phyloP scores from a whole-genome alignment of 2,797 vertebrate genomes.

The Coracias cyanogaster region DNA sequence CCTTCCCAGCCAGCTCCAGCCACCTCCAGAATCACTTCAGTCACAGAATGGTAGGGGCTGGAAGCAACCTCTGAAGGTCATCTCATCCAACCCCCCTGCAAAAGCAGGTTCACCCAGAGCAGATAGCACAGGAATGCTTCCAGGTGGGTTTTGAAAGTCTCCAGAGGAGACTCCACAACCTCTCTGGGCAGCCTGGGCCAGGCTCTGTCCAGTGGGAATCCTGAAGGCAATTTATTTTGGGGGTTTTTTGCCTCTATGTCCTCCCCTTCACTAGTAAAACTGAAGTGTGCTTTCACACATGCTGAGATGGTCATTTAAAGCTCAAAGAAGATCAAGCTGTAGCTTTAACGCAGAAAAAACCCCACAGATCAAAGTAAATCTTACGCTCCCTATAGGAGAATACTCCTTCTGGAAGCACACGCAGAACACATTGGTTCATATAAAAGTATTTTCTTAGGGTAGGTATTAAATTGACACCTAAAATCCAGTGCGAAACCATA shows the following conservation, averaged over 20 bases:
- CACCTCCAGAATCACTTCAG: background rate
- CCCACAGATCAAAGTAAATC: conserved; percentile 2
- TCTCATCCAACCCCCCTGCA: no score
- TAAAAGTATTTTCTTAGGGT: background rate
- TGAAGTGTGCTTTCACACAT: background rate
- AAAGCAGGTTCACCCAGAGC: no score
- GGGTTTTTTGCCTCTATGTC: background rate
- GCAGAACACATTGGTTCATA: background rate
- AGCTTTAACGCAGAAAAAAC: background rate
- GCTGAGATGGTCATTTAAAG: background rate
- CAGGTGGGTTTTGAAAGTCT: no score
- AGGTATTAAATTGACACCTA: background rate
- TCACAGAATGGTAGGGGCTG: no score
- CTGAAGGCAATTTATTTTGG: background rate
- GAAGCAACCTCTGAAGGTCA: no score
- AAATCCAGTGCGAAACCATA: background rate
- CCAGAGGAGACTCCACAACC: no score
- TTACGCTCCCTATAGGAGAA: background rate
- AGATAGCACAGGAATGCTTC: no score
- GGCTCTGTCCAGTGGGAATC: no score
- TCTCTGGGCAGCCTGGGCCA: no score
- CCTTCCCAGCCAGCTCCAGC: background rate
- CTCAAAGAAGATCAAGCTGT: background rate
- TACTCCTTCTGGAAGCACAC: background rate
- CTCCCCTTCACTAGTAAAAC: background rate